These are phyloP conservation scores for Aphis gossypii DNA, from an alignment of 1,140 invertebrate genomes.

Conservation along the genomic window DNA sequence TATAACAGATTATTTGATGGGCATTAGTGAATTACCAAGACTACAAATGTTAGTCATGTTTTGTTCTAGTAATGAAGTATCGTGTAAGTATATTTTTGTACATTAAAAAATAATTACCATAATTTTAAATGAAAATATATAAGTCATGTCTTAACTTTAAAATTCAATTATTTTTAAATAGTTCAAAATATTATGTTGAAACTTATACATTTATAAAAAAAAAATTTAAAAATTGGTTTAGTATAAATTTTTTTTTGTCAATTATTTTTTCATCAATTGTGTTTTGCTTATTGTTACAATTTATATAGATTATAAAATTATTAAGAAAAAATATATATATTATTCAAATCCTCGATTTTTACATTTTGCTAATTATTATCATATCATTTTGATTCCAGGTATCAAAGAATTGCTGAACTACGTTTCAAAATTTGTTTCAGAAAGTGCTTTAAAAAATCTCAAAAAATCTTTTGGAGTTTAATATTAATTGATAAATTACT, in stretches of 20 bases:
- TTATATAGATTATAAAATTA: no score
- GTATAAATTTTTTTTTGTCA: no score
- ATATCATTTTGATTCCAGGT: slow-evolving; percentile 27
- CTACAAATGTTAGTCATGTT: slow-evolving; percentile 51
- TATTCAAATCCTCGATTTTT: no score
- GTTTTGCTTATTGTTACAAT: no score
- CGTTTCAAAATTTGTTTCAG: not conserved
- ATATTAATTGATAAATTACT: not conserved
- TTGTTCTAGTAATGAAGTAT: slow-evolving; percentile 41
- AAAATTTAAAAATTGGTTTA: no score
- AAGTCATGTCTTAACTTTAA: no score
- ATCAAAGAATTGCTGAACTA: slow-evolving; percentile 34
- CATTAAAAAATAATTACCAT: not conserved
- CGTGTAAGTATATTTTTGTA: slow-evolving; percentile 6
- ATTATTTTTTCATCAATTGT: no score
- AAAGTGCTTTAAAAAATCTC: not conserved
- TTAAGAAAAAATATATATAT: no score
- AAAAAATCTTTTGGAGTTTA: slow-evolving; percentile 35
- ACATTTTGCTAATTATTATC: not conserved
- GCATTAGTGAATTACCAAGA: slow-evolving; percentile 50
- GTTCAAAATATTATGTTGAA: no score
- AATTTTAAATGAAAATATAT: not conserved
- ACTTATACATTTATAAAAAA: no score
- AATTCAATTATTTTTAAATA: no score
- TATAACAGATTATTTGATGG: slow-evolving; percentile 41